phyloP scores from a whole-genome alignment of 2,888 invertebrate species.

The Oeneis ivallda region DNA sequence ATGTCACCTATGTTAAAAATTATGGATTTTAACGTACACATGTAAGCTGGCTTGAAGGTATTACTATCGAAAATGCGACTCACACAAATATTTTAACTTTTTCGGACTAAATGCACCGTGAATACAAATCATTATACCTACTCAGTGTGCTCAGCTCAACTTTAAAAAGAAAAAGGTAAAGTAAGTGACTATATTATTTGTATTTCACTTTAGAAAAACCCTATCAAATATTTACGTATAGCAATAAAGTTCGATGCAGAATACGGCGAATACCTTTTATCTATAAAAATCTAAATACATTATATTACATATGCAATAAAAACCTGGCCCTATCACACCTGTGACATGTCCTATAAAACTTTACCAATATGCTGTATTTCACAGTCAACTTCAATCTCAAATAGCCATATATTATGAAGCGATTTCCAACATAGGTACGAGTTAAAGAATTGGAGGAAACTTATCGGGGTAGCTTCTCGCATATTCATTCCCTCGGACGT shows the following conservation, averaged over 20 bases:
- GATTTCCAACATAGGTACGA: constrained; percentile 66
- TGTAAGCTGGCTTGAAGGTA: too few species aligned
- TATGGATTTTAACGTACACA: too few species aligned
- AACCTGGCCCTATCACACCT: constrained; percentile 60
- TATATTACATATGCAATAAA: constrained; percentile 14
- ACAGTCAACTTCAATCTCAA: constrained; percentile 76
- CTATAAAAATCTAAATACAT: constrained; percentile 21
- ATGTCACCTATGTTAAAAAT: too few species aligned
- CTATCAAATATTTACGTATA: neutral
- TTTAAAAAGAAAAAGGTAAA: too few species aligned
- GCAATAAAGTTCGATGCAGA: neutral
- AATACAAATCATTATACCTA: too few species aligned
- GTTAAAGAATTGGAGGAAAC: constrained; percentile 69
- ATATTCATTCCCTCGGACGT: constrained; percentile 64
- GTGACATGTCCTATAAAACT: constrained; percentile 78
- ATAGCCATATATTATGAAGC: constrained; percentile 75
- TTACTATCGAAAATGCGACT: too few species aligned
- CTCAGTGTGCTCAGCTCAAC: too few species aligned
- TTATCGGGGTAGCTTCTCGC: constrained; percentile 62
- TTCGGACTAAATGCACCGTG: too few species aligned
- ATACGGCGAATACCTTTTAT: constrained; percentile 14
- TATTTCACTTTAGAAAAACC: neutral
- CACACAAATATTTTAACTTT: too few species aligned
- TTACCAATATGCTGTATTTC: constrained; percentile 79
- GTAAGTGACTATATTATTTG: too few species aligned